These are phyloP conservation scores for Cathartes aura DNA, from an alignment of 2,113 vertebrate genomes.

Conservation along the genomic window DNA sequence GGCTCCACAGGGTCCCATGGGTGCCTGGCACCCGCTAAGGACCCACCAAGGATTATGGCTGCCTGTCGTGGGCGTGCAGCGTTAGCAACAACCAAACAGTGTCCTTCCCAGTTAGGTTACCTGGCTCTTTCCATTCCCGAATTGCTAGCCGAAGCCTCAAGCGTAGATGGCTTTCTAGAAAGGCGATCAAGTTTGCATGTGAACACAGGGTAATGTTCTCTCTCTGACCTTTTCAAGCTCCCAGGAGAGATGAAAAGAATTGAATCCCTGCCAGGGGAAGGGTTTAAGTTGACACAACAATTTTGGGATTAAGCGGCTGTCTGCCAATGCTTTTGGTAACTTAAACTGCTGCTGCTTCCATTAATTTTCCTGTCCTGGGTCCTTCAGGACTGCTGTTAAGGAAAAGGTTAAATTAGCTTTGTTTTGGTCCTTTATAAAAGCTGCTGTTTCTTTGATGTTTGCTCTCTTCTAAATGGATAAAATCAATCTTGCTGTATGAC, in stretches of 20 bases:
- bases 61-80: fast-evolving
- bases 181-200: neutral
- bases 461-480: neutral
- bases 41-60: fast-evolving
- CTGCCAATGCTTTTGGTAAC: slow-evolving; percentile 11
- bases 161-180: neutral
- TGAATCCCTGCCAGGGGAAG: slow-evolving; percentile 31
- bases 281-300: slow-evolving; percentile 50
- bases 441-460: neutral
- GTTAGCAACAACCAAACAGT: neutral
- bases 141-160: neutral
- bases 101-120: fast-evolving
- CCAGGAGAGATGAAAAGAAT: slow-evolving; percentile 46
- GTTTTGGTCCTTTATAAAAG: neutral
- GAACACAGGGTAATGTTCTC: slow-evolving; percentile 33
- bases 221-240: slow-evolving; percentile 54
- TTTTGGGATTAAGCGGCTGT: slow-evolving; percentile 55
- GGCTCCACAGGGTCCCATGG: fast-evolving
- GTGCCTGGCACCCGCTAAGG: neutral
- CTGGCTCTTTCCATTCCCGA: neutral
- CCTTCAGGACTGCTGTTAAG: neutral
- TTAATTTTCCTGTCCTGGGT: neutral
- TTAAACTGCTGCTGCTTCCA: neutral
- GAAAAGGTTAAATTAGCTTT: neutral
- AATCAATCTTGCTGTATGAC: neutral